Conservation (phyloP, 1,140 invertebrate species). For the Lasioglossum albipes region DNA sequence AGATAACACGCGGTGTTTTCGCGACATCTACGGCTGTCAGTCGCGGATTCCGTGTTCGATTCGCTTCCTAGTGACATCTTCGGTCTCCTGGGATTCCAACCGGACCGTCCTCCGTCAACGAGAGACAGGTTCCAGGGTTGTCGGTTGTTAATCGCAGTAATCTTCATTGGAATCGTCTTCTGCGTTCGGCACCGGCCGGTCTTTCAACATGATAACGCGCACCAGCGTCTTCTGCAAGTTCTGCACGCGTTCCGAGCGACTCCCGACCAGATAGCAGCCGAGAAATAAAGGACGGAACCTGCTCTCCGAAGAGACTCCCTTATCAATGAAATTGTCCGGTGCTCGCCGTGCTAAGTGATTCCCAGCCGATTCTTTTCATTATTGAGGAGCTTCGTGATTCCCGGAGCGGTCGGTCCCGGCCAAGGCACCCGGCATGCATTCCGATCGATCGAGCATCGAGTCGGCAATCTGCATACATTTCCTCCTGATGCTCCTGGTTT, state of each 20-base stretch:
- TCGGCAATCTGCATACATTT: constrained; percentile 32
- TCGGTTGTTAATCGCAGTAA: not conserved
- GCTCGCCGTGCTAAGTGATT: not conserved
- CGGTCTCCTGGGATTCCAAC: constrained; percentile 33
- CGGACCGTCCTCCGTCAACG: not conserved
- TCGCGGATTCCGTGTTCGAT: constrained; percentile 50
- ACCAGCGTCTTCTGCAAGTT: constrained; percentile 1
- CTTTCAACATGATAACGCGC: constrained; percentile 9
- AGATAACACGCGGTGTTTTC: constrained; percentile 55
- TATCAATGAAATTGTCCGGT: constrained; percentile 32
- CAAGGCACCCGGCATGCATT: constrained; percentile 32
- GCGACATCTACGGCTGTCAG: constrained; percentile 31
- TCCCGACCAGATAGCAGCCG: constrained; percentile 1
- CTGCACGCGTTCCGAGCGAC: not conserved
- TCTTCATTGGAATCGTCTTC: not conserved
- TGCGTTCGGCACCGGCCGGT: not conserved
- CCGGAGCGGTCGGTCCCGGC: not conserved
- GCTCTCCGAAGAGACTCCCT: not conserved
- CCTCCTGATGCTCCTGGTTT: constrained; percentile 34
- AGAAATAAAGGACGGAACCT: not conserved
- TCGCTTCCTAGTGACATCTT: constrained; percentile 26
- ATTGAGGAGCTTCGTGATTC: not conserved
- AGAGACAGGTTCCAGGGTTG: not conserved
- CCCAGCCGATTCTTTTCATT: not conserved
- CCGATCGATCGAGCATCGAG: constrained; percentile 27